Base-by-base conservation (phyloP, 2,888 invertebrate species). In the Zelleria hepariella region DNA sequence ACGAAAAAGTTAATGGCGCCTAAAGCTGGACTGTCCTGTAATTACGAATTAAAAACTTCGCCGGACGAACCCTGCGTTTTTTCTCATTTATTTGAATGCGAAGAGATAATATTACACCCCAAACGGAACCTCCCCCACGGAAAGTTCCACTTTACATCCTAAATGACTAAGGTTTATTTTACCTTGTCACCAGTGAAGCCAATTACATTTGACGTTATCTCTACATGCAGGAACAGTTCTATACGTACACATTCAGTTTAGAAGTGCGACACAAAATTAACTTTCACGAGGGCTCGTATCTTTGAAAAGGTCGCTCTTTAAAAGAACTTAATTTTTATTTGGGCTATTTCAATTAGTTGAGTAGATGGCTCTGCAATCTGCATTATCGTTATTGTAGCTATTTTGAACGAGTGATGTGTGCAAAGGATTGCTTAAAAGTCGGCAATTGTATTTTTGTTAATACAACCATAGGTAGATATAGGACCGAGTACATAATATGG, bases 31-130 rank as follows among this genome's bases (percentile, higher is more conserved):
- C 72, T 82, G 85, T 83, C 85, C 86, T 88, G 82, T 87, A 88
- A 88, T 87, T 87, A 88, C 86, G 72, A 86, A 88, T 88, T 88
- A 86, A 87, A 88, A 88, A 87, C 75, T 87, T 86, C 77, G 82
- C 78, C 82, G 75, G 74, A 70, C 70, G 80, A 81, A 80, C 81
- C 80, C 80, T 77, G 71, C 71, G 10, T 85, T 88, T 87, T 88
- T 87, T 86, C 82, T 79, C 86, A 80, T 86, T 85, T 85, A 85
- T 86, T 84, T 76, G 83, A 72, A 80, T 77, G 82, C 68, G 72
- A 73, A 77, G 78, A 78, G 85, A 86, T 87, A 85, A 86, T 83
- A 80, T 82, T 81, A 77, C 82, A 74, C 78, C 80, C 82, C 70
- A 77, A 79, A 80, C 77, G 68, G 68, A 54, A 20, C 5, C 24